Base-by-base conservation (phyloP, 2,797 vertebrate species). In the Varecia variegata region DNA sequence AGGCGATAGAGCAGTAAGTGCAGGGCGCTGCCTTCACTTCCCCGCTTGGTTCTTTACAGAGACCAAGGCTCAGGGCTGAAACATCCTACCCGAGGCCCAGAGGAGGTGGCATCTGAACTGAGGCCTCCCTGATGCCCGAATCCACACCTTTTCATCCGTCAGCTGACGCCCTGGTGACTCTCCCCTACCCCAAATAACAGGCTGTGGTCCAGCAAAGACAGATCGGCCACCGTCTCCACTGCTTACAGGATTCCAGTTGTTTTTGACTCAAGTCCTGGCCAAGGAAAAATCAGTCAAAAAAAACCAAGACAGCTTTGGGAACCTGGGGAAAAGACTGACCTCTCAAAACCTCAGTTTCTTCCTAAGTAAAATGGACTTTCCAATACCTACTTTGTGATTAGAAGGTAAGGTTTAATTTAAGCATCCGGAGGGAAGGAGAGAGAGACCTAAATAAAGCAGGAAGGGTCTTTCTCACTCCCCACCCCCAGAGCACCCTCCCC, bases 301-400 rank as follows among this genome's bases (percentile, higher is more conserved):
- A 94, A 94, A 67, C 15, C 45, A 74, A 35, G 52, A 60, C 82
- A 30, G 50, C 58, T 67, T 70, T 76, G 65, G 62, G 40, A 74
- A 79, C 56, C 58, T 35, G 47, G 52, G 35, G 14, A 15, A 35
- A 82, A 68, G 47, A 79, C 23, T 40, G 7, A 40, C 47, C 47
- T 93, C 74, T 85, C 40, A 74, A 81, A 60, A 54, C 38, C 60
- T 70, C 35, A 21, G 13, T 47, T 77, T 79, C 45, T 67, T 47
- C 50, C 8, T 7, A 7, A 23, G 9, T 32, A 54, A 93, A 68
- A 56, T 7, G 65, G 43, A 54, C 54, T 73, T 43, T 35, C 85
- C 27, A 68, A 12, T 10, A 35, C 20, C 71, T 58, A 20, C n/a
- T 81, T 70, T 70, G 58, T 23, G 54, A 89, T 40, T 56, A 80